These are phyloP conservation scores for Festucalex cinctus DNA, from an alignment of 2,113 vertebrate species.

Conservation along the genomic window DNA sequence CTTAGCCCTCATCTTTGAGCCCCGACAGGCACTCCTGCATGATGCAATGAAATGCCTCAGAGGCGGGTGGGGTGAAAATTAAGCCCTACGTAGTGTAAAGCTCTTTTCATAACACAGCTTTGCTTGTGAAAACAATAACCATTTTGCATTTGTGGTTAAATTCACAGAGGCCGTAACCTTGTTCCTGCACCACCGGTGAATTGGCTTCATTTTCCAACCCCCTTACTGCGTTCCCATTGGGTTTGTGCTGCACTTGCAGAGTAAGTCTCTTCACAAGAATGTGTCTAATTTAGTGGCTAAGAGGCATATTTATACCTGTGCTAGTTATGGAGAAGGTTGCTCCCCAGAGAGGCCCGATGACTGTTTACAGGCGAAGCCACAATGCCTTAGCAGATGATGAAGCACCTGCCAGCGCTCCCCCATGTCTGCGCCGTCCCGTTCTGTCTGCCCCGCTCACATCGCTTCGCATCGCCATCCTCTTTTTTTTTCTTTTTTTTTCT, in stretches of 20 bases:
- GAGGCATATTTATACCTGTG: slow-evolving; percentile 82
- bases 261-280: slow-evolving; percentile 58
- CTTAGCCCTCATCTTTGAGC: slow-evolving; percentile 46
- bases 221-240: slow-evolving; percentile 39
- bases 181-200: slow-evolving; percentile 49
- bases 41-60: slow-evolving; percentile 56
- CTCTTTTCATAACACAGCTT: slow-evolving; percentile 54
- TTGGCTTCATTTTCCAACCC: slow-evolving; percentile 54
- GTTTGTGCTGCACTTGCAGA: slow-evolving; percentile 60
- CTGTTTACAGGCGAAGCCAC: slow-evolving; percentile 73
- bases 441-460: slow-evolving; percentile 50
- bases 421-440: slow-evolving; percentile 60
- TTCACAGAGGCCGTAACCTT: slow-evolving; percentile 46
- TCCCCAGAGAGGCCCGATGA: slow-evolving; percentile 76
- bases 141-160: slow-evolving; percentile 50
- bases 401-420: slow-evolving; percentile 69
- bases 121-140: slow-evolving; percentile 47
- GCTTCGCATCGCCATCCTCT: slow-evolving; percentile 39
- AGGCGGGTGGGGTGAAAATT: slow-evolving; percentile 36
- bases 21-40: slow-evolving; percentile 45
- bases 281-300: slow-evolving; percentile 81
- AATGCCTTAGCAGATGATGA: slow-evolving; percentile 75
- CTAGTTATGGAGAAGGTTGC: slow-evolving; percentile 80
- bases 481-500: slow-evolving; percentile 33
- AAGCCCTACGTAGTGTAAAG: slow-evolving; percentile 50